Evolutionary conservation across 2,888 invertebrate species (phyloP).

Genomic region (Teleogryllus oceanicus): DNA sequence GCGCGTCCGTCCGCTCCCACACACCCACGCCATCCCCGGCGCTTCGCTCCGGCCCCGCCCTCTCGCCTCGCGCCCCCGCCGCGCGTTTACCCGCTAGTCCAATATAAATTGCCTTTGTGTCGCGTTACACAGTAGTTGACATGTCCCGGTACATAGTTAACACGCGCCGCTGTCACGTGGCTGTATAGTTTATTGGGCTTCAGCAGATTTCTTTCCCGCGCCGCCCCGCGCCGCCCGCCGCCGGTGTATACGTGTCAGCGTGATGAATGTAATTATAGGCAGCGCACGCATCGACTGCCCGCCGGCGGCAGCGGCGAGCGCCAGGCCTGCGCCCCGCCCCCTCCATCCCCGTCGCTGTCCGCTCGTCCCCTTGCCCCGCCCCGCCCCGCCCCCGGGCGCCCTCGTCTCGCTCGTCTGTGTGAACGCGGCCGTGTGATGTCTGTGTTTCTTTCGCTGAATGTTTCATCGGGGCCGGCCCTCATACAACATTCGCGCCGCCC

Average conservation of each 20-base stretch:
- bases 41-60: not conserved
- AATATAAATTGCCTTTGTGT: slow-evolving; percentile 10
- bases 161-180: slow-evolving; percentile 26
- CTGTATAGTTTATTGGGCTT: slow-evolving; percentile 19
- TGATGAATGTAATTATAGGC: slow-evolving; percentile 18
- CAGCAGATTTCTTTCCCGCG: not conserved
- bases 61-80: not conserved
- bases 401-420: not conserved
- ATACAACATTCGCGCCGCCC: not conserved
- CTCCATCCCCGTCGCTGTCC: too few species aligned
- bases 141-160: slow-evolving; percentile 30
- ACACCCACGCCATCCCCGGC: not conserved
- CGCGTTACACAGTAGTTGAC: slow-evolving; percentile 21
- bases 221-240: not conserved
- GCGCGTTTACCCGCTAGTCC: slow-evolving; percentile 18
- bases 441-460: slow-evolving; percentile 18
- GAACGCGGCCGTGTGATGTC: not conserved
- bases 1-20: not conserved
- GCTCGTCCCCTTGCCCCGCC: too few species aligned
- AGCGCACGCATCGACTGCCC: not conserved
- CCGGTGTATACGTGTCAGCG: not conserved
- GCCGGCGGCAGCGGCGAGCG: not conserved
- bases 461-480: not conserved
- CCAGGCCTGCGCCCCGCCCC: too few species aligned
- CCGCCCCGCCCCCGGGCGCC: not conserved